phyloP scores from a whole-genome alignment of 1,140 invertebrate species.

The Trichonephila clavipes region DNA sequence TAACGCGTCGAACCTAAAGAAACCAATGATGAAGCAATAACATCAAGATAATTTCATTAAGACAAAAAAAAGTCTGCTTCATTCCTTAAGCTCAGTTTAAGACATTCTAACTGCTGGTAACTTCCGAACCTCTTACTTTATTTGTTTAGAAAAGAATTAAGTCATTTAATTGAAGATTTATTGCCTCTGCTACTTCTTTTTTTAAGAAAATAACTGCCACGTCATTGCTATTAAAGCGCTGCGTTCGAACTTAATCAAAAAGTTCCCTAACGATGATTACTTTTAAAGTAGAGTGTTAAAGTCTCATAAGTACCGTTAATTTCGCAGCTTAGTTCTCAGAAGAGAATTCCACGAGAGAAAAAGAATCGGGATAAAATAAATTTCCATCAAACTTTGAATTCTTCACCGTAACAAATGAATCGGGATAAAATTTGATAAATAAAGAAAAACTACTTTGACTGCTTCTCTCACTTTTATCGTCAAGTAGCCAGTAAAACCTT shows the following conservation, averaged over 20 bases:
- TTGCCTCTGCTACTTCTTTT: neutral
- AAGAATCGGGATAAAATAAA: neutral
- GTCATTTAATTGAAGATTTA: constrained; percentile 37
- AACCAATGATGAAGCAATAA: neutral
- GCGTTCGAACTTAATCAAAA: constrained; percentile 7
- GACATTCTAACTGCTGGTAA: neutral
- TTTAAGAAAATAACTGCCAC: neutral
- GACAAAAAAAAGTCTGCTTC: neutral
- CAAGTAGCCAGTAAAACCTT: neutral
- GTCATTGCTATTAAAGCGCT: neutral
- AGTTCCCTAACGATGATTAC: constrained; percentile 15
- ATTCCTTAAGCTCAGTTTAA: neutral
- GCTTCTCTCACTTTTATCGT: constrained; percentile 18
- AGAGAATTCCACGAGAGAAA: neutral
- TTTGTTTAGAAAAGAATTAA: constrained; percentile 11
- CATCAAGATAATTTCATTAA: neutral
- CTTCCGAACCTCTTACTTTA: neutral
- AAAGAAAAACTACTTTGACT: constrained; percentile 15
- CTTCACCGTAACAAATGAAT: constrained; percentile 34
- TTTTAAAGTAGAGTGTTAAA: constrained; percentile 46
- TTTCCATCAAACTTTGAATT: constrained; percentile 34
- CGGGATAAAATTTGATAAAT: neutral
- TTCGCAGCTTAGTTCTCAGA: neutral
- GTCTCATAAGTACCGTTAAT: constrained; percentile 43
- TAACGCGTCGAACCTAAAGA: neutral